Evolutionary conservation across 2,888 invertebrate genomes (phyloP), one percentile per base, ranked within the genome.

Genomic region (Euclidia mi): DNA sequence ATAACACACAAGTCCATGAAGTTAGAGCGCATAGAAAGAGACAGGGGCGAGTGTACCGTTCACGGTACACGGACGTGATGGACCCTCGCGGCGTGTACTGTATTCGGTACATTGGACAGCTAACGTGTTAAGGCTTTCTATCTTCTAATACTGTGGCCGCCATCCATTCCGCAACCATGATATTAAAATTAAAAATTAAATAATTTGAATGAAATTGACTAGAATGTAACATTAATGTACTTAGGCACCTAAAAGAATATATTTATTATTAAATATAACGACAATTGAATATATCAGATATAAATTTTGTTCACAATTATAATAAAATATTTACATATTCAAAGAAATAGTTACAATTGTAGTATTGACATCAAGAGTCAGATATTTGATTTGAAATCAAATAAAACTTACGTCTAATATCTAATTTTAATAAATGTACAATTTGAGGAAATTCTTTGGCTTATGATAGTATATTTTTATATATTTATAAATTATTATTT

Each of bases 131-230:
- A 60, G 68, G 67, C 49, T 65, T 56, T 29, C 35, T 56, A 52
- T 70, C 32, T 51, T 48, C 65, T 77, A 78, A 78, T 77, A 78
- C 71, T 76, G 71, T 59, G 55, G 53, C 50, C 45, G 47, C 40
- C 15, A n/a, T n/a, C n/a, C 32, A 49, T 18, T 38, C n/a, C 20
- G 61, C 29, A 32, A 55, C 56, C 46, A 55, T 59, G 40, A 62
- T 52, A 58, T 59, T 68, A 49, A 60, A 46, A 67, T 64, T 61
- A 62, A 71, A 71, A 70, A 64, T 61, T 53, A 72, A 53, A 70
- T 68, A 73, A 71, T 64, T 70, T 78, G 67, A 75, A 77, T 77
- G 62, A 88, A 90, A 90, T 91, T 92, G 92, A 92, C 91, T 92
- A 92, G 91, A 90, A 82, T 82, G 62, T 78, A 82, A 79, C 61